Base-by-base conservation (phyloP, 2,888 invertebrate species). In the Pseudeuparius sepicola region DNA sequence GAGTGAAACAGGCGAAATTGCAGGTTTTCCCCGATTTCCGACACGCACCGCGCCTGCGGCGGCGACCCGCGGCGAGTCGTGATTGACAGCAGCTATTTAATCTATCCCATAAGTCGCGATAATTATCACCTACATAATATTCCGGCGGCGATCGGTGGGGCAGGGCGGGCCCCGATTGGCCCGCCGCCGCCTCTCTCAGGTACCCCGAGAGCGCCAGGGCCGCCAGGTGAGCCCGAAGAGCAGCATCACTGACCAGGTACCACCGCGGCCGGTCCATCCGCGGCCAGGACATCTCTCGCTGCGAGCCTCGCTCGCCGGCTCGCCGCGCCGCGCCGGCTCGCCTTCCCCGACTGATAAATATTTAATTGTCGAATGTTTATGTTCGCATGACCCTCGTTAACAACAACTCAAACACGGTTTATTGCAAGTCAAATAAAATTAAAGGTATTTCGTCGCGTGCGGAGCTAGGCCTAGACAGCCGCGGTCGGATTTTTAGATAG, bases 201-300 rank as follows among this genome's bases (percentile, higher is more conserved):
- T 54, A 51, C 49, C 48, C 50, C 46, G 47, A 48, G 43, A 48
- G 50, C n/a, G n/a, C n/a, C n/a, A n/a, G n/a, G n/a, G n/a, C n/a
- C n/a, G n/a, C n/a, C 52, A 55, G 55, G 55, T 55, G 55, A 54
- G 52, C 51, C 49, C 50, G 50, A 49, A 47, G 47, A 48, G 45
- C 52, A 49, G 51, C 53, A 53, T 50, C 54, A 49, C 46, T 53
- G 53, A 53, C 51, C 52, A 51, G 51, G 52, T 50, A 49, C 44
- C 51, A 45, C n/a, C n/a, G n/a, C n/a, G n/a, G n/a, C n/a, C n/a
- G n/a, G n/a, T n/a, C n/a, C n/a, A n/a, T n/a, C n/a, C n/a, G n/a
- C n/a, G n/a, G n/a, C n/a, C n/a, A n/a, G n/a, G n/a, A n/a, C n/a
- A n/a, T n/a, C n/a, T n/a, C n/a, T n/a, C n/a, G n/a, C n/a, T n/a